Evolutionary conservation across 2,888 invertebrate species (phyloP), one percentile per base, ranked within the genome.

Genomic region (Eristalis arbustorum): DNA sequence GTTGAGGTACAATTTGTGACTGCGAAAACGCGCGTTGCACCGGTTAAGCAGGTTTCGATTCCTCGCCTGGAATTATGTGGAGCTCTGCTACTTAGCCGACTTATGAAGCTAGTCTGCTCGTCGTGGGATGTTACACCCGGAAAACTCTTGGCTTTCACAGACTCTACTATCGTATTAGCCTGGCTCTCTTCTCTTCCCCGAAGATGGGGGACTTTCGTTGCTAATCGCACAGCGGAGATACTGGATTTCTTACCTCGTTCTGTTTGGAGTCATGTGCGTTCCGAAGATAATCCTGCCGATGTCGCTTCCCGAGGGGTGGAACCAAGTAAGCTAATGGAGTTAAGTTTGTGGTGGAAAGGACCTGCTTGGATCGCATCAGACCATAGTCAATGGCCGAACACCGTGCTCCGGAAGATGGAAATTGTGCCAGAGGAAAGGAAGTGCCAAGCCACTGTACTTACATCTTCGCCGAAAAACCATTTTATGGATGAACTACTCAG

Each of bases 131-230:
- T 49, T 0, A 18, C 4, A 31, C 31, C 22, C 34, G 1, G 8
- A 1, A 34, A 5, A 34, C 34, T 34, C 72, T 88, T 63, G 74
- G 88, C 76, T 18, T 87, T 85, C 73, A 73, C 61, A 4, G 82
- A 88, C 25, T 82, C 83, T 1, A 57, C 31, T n/a, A 67, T 89
- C 6, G 88, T 88, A 42, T 89, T 18, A 63, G 84, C 8, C 11
- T 90, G 89, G 89, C 18, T 89, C 0, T 73, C 83, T 14, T 81
- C 79, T 10, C 76, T 71, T 2, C 76, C 88, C 5, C 64, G 78
- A 3, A 85, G 66, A n/a, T 90, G 89, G 88, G 88, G 89, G 63
- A 89, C 89, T 0, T 89, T 89, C 49, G 88, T 89, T 1, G 89
- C 84, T 0, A 89, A 88, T 56, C 82, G 89, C 0, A 88, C 89